Evolutionary conservation across 2,797 vertebrate species (phyloP).

Genomic region (Microctenopoma stevenorrisi): DNA sequence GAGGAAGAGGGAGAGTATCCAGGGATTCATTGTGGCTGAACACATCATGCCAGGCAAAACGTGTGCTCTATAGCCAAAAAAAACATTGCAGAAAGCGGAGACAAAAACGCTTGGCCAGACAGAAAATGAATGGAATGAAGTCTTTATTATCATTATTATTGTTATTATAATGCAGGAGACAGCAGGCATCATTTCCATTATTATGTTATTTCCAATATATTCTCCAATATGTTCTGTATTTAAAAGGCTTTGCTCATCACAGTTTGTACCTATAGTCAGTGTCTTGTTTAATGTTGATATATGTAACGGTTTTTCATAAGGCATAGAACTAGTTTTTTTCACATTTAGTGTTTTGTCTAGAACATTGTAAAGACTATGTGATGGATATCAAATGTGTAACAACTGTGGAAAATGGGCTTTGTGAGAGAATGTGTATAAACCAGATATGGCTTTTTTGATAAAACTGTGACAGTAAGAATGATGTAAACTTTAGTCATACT

Average conservation of each 20-base stretch:
- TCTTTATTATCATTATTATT: background rate
- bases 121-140: slow-evolving; percentile 28
- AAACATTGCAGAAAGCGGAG: slow-evolving; percentile 31
- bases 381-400: background rate
- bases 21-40: slow-evolving; percentile 32
- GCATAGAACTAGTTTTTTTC: too few species aligned
- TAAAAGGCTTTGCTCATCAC: background rate
- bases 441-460: slow-evolving; percentile 6
- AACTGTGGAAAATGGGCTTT: background rate
- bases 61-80: slow-evolving; percentile 34
- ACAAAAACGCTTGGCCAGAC: slow-evolving; percentile 37
- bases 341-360: background rate
- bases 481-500: slow-evolving; percentile 7
- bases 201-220: background rate
- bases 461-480: background rate
- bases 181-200: background rate
- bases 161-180: background rate
- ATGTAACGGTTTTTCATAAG: background rate
- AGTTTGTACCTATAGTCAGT: background rate
- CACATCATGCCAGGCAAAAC: slow-evolving; percentile 31
- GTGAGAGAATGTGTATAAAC: background rate
- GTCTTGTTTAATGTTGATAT: background rate
- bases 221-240: background rate
- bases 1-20: slow-evolving; percentile 47
- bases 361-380: background rate